Evolutionary conservation across 2,113 vertebrate species (phyloP).

Genomic region (Sardina pilchardus): DNA sequence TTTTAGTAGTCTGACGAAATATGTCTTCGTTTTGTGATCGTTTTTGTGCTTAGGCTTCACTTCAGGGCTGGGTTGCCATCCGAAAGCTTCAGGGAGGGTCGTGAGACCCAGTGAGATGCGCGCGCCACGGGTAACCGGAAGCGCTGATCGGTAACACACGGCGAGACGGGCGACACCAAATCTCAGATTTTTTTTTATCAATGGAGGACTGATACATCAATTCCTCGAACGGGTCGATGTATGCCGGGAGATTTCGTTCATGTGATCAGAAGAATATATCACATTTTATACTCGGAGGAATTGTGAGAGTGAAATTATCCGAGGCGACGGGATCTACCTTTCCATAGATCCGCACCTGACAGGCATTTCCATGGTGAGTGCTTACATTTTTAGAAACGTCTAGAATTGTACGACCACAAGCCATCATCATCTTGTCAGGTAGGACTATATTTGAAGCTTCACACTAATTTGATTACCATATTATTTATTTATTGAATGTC

Average conservation of each 20-base stretch:
- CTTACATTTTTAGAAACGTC: conserved; percentile 38
- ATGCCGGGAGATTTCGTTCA: background rate
- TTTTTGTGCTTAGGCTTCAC: no score
- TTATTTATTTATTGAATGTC: background rate
- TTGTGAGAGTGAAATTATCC: conserved; percentile 37
- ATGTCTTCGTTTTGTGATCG: background rate
- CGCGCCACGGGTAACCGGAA: conserved; percentile 50
- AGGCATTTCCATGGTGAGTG: conserved; percentile 67
- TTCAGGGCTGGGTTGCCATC: background rate
- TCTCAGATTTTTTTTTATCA: conserved; percentile 12
- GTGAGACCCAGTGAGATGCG: conserved; percentile 30
- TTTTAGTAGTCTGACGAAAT: background rate
- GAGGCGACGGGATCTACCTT: conserved; percentile 58
- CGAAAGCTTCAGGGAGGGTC: conserved; percentile 2
- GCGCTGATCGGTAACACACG: conserved; percentile 44
- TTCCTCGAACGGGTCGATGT: background rate
- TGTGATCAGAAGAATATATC: conserved; percentile 3
- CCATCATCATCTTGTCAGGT: background rate
- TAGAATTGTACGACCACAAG: conserved; percentile 20
- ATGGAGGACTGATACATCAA: conserved; percentile 7
- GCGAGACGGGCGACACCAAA: conserved; percentile 28
- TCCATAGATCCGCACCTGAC: conserved; percentile 60
- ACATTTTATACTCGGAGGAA: background rate
- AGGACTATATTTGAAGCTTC: background rate
- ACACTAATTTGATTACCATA: background rate